Evolutionary conservation across 37 sponge, comb jelly and placozoan genomes (phyloP), one percentile per base, ranked within the genome.

Genomic region (Lycopodina hypogea): DNA sequence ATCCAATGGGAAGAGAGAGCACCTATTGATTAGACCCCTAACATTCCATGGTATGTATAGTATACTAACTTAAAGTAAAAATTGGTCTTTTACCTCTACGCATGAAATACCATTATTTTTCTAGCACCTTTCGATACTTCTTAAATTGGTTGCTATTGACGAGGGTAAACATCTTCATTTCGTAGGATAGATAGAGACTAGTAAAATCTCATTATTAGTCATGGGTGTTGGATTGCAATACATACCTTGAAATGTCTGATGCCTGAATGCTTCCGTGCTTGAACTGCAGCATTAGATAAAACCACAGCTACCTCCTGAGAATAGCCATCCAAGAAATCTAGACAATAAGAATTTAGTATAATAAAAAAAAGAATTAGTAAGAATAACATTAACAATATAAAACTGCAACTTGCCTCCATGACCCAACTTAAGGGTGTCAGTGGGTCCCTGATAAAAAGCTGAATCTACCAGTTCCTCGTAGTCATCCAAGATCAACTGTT

Each of bases 341-440:
- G 48, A 40, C 51, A 62, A 17, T 1, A 40, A 28, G 19, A 36
- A 56, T 26, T 6, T 53, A 4, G 18, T 34, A 74, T 55, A 19
- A 52, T 74, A 30, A 2, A 30, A 29, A 42, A 14, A 71, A 17
- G 18, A 74, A 6, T 36, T 3, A 74, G 36, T 24, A 62, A 18
- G 71, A 39, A 33, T 34, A 65, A 40, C n/a, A 28, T 2, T 63
- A 50, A 50, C n/a, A 50, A 17, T 24, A 51, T 48, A 30, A 26
- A 11, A 50, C 14, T n/a, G 8, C 51, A 23, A 62, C 68, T 22
- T 35, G 63, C 67, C 68, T 9, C 70, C 84, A 56, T 83, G 84
- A 45, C 84, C 76, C 29, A 87, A 77, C 56, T 71, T n/a, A 30
- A 87, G 52, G 37, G 81, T 82, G 23, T 87, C 88, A n/a, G 35